These are phyloP conservation scores for Hylomyscus alleni DNA, from an alignment of 2,797 vertebrate species.

Conservation along the genomic window DNA sequence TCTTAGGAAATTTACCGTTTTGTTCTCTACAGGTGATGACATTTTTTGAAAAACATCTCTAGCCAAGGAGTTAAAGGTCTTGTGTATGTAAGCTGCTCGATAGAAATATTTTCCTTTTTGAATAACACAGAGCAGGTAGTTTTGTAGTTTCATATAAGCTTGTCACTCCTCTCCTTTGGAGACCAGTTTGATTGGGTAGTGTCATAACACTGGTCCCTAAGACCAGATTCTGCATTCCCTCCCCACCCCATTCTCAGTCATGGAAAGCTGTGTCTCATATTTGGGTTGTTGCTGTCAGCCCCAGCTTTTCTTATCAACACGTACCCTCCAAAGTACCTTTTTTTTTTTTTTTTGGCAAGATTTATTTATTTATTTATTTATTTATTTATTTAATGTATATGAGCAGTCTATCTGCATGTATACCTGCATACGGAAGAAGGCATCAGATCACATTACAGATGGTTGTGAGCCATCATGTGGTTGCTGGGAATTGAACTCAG, in stretches of 20 bases:
- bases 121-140: neutral
- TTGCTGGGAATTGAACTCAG: neutral
- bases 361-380: neutral
- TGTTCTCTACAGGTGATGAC: neutral
- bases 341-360: neutral
- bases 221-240: neutral
- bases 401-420: neutral
- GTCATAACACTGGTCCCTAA: neutral
- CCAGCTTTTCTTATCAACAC: neutral
- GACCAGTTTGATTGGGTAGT: neutral
- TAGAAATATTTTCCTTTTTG: slow-evolving; percentile 38
- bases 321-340: neutral
- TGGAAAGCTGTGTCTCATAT: neutral
- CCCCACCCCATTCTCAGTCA: neutral
- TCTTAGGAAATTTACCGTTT: slow-evolving; percentile 19
- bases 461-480: neutral
- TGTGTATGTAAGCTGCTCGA: neutral
- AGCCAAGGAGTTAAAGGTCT: slow-evolving; percentile 49
- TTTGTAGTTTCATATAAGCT: neutral
- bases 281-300: neutral
- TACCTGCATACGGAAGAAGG: neutral
- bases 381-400: neutral
- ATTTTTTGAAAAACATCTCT: slow-evolving; percentile 24
- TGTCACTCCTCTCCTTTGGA: neutral
- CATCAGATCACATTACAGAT: neutral